Evolutionary conservation across 2,888 invertebrate genomes (phyloP).

Genomic region (Cephus pulcher): DNA sequence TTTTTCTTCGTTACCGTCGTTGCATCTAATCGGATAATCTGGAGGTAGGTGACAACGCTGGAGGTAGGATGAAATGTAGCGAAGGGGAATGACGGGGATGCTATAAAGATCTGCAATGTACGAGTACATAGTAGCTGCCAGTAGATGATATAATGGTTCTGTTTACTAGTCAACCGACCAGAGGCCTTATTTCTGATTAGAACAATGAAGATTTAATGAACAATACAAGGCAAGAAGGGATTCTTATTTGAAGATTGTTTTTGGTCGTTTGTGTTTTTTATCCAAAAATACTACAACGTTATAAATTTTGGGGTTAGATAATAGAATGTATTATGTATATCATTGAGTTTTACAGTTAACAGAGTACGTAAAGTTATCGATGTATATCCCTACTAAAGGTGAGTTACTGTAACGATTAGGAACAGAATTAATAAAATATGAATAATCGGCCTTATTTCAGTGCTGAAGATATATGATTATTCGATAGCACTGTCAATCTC

Average conservation of each 20-base stretch:
- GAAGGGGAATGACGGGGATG: slow-evolving; percentile 1
- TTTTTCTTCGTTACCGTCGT: not conserved
- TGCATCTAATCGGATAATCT: not conserved
- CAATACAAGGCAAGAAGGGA: not conserved
- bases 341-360: no score
- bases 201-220: slow-evolving; percentile 9
- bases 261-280: no score
- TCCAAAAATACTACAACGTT: no score
- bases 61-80: not conserved
- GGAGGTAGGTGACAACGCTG: not conserved
- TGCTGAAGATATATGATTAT: not conserved
- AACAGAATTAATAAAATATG: no score
- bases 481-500: not conserved
- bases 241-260: no score
- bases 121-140: slow-evolving; percentile 11
- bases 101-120: not conserved
- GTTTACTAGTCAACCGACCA: slow-evolving; percentile 18
- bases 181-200: slow-evolving; percentile 15
- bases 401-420: no score
- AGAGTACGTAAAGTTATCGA: no score
- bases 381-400: no score
- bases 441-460: not conserved
- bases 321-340: no score
- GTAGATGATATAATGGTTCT: slow-evolving; percentile 25
- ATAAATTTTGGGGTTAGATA: no score